A percentile compares a stretch with the other conserved stretches of the same genome.
phyloP scores from a whole-genome alignment of 1,140 invertebrate genomes.

The Heliconius hewitsoni region DNA sequence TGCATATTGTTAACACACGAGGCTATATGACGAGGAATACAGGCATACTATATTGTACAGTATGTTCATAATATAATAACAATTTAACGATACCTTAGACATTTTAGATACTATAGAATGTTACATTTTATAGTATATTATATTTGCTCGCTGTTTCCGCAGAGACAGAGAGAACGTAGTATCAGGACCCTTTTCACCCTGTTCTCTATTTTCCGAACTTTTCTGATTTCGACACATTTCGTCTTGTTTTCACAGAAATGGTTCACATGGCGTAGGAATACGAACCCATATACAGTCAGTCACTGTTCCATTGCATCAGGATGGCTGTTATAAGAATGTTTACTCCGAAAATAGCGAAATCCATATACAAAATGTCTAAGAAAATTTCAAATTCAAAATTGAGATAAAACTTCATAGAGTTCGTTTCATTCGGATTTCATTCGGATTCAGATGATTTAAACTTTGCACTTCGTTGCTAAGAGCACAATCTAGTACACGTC shows the following conservation, averaged over 20 bases:
- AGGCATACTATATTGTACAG: not conserved
- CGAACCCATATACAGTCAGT: too few relatives aligned
- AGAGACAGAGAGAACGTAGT: too few relatives aligned
- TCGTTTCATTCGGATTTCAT: not conserved
- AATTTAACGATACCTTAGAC: not conserved
- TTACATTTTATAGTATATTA: too few relatives aligned
- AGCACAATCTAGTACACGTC: slow-evolving; percentile 8
- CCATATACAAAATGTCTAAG: not conserved
- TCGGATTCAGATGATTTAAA: slow-evolving; percentile 9
- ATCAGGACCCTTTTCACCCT: too few relatives aligned
- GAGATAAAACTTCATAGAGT: not conserved
- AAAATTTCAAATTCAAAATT: not conserved
- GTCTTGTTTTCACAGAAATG: too few relatives aligned
- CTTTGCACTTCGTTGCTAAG: not conserved
- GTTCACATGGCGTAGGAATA: too few relatives aligned
- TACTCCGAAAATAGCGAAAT: not conserved
- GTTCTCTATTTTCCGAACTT: too few relatives aligned
- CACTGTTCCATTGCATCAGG: too few relatives aligned
- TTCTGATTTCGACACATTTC: too few relatives aligned
- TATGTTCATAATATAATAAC: not conserved
- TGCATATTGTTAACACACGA: slow-evolving; percentile 8
- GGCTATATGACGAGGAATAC: not conserved
- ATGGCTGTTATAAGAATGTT: too few relatives aligned
- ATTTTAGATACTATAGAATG: too few relatives aligned
- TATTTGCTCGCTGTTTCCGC: too few relatives aligned